A percentile compares a stretch with the other conserved stretches of the same genome.
These are phyloP conservation scores for Margarornis squamiger DNA, from an alignment of 2,797 vertebrate species.

Conservation along the genomic window DNA sequence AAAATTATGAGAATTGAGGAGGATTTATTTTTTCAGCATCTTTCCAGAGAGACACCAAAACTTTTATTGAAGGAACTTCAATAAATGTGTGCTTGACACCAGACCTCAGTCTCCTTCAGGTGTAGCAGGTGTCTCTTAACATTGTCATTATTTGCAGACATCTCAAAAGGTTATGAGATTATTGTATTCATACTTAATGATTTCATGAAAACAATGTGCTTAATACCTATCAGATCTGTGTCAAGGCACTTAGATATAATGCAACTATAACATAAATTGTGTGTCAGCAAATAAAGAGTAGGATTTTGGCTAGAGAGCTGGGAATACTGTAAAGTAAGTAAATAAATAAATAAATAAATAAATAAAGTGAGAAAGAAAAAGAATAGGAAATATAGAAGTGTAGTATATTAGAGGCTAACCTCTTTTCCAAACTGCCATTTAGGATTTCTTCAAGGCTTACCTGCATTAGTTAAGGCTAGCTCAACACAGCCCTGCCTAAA, in stretches of 20 bases:
- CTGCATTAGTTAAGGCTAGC: not conserved
- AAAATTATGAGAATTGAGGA: not conserved
- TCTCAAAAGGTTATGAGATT: not conserved
- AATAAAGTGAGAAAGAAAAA: not conserved
- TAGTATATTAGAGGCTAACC: not conserved
- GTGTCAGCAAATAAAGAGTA: not conserved
- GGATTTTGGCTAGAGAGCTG: not conserved
- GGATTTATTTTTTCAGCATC: not conserved
- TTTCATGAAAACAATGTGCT: not conserved
- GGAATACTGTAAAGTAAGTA: not conserved
- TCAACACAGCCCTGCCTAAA: not conserved
- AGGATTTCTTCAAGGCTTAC: not conserved
- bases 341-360: rapidly evolving
- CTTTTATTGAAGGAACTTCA: not conserved
- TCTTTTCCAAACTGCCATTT: not conserved
- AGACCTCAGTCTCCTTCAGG: not conserved
- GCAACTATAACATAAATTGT: not conserved
- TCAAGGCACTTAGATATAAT: not conserved
- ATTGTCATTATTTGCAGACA: not conserved
- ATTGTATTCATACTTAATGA: not conserved
- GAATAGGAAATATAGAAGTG: not conserved
- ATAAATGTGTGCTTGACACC: not conserved
- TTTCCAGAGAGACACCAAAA: not conserved
- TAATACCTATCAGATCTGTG: not conserved
- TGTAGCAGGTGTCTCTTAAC: not conserved